Evolutionary conservation across 2,888 invertebrate species (phyloP).

Genomic region (Eueremaeus valkanovi): DNA sequence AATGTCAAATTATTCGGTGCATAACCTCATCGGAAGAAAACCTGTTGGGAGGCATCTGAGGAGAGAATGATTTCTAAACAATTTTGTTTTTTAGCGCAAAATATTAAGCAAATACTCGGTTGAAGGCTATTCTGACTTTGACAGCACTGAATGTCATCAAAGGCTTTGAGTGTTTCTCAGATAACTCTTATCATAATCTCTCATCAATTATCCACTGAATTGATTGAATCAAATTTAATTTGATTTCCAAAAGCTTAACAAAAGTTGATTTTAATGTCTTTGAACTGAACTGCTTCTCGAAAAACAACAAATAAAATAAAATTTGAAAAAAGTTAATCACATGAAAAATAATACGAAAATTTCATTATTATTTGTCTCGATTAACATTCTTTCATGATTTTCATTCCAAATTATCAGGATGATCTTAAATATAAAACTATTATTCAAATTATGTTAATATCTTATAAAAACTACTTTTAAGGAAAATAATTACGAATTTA

Average conservation of each 20-base stretch:
- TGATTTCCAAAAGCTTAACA: too few species aligned
- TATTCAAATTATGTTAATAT: too few species aligned
- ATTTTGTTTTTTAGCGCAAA: not conserved
- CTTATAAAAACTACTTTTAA: not conserved
- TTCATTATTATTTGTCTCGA: too few species aligned
- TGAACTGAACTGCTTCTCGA: not conserved
- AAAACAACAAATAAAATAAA: not conserved
- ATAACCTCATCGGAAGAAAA: not conserved
- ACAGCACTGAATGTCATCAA: not conserved
- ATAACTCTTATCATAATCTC: not conserved
- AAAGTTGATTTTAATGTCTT: not conserved
- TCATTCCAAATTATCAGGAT: too few species aligned
- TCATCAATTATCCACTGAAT: not conserved
- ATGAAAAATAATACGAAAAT: too few species aligned
- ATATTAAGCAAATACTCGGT: not conserved
- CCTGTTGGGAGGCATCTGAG: not conserved
- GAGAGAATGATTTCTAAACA: not conserved
- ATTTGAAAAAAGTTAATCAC: not conserved
- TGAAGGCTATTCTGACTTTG: not conserved
- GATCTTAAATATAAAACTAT: too few species aligned
- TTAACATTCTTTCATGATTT: too few species aligned
- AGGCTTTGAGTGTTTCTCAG: not conserved
- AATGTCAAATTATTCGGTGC: not conserved
- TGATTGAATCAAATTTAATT: not conserved
- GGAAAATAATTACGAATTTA: slow-evolving; percentile 1